Percentiles rank a stretch among this genome's conserved stretches.
These are phyloP conservation scores for Ctenicera cuprea DNA, from an alignment of 2,888 invertebrate genomes.

Conservation along the genomic window DNA sequence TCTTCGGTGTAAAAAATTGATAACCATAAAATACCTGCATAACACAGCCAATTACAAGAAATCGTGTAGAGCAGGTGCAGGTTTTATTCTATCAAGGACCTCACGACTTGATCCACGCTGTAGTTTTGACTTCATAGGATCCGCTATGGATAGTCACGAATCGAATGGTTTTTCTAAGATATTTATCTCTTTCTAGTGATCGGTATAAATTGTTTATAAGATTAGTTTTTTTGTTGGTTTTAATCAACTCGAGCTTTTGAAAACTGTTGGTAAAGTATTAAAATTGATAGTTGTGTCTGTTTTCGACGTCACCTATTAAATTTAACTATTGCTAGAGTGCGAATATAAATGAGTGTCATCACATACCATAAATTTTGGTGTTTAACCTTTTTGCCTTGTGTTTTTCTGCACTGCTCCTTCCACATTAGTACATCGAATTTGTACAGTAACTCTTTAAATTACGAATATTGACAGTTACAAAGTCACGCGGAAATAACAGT, in stretches of 20 bases:
- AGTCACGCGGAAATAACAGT: background rate
- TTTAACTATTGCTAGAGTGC: background rate
- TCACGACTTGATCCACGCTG: constrained; percentile 16
- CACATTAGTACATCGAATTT: background rate
- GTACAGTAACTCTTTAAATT: no score
- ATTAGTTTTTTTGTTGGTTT: background rate
- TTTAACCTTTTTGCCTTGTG: no score
- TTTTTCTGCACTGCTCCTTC: background rate
- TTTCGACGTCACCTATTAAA: constrained; percentile 1
- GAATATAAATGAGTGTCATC: background rate
- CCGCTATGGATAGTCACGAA: constrained; percentile 30
- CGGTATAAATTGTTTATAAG: constrained; percentile 7
- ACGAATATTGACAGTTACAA: background rate
- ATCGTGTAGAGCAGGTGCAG: constrained; percentile 25
- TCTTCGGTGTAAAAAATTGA: constrained; percentile 15
- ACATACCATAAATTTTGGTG: no score
- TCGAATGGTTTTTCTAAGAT: constrained; percentile 11
- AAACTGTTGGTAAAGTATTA: background rate
- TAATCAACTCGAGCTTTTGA: background rate
- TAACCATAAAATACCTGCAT: constrained; percentile 24
- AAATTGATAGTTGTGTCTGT: background rate
- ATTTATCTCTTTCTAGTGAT: background rate
- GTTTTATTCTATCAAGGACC: constrained; percentile 26
- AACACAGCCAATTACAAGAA: constrained; percentile 15
- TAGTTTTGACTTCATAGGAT: constrained; percentile 12